Evolutionary conservation across 2,888 invertebrate genomes (phyloP), one percentile per base, ranked within the genome.

Genomic region (Heliconius charithonia): DNA sequence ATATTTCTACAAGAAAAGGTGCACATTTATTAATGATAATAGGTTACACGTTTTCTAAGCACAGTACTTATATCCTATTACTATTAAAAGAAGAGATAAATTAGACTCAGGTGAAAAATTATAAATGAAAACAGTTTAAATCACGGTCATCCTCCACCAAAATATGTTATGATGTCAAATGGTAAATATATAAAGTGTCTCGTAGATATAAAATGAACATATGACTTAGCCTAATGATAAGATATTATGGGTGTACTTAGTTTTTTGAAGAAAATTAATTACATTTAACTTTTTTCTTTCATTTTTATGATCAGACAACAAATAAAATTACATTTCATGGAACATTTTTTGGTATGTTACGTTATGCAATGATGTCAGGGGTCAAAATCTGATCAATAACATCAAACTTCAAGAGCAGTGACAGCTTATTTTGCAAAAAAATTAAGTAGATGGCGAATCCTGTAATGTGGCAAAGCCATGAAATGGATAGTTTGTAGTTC

Each of bases 131-230:
- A 79, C 7, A 16, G 75, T n/a, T 37, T 78, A 6, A 82, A 85
- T 65, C 83, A 82, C 29, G 84, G 86, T 51, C 80, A 82, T 0
- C 41, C 70, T 0, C 85, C 86, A 3, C 86, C 86, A 3, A 77
- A 78, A 25, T 87, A 84, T 67, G 4, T 78, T 29, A 73, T 81
- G 37, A 51, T 79, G 16, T 62, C 51, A 10, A 19, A 37, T 4
- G 73, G 73, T 7, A 2, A n/a, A n/a, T 74, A 63, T 74, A 25
- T 63, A 19, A 74, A 74, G 19, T 74, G 37, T 37, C 27, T 72
- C 27, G 4, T 62, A 73, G 16, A 71, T 67, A 66, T 32, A 32
- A 32, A 29, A 29, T 62, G 3, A 10, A n/a, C 4, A 67, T 67
- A 10, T 41, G 7, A 4, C 27, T 59, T 12, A 63, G 7, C 13